phyloP scores from a whole-genome alignment of 2,888 invertebrate species.

The Thera britannica region DNA sequence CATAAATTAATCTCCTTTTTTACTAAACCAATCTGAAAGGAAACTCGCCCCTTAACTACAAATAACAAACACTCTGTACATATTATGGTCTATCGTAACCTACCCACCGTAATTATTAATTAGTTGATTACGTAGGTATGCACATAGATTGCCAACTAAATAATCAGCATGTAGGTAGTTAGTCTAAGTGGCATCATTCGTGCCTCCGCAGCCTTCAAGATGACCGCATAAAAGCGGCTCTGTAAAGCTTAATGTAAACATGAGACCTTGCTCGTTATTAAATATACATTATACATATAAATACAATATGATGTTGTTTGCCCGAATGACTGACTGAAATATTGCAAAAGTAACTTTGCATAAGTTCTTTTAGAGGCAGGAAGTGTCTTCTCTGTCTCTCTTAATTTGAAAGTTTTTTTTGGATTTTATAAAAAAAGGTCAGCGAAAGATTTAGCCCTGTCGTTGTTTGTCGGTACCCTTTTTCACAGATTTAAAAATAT shows the following conservation, averaged over 20 bases:
- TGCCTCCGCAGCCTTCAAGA: constrained; percentile 31
- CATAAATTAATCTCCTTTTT: too few species aligned
- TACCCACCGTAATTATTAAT: background rate
- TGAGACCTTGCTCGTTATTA: constrained; percentile 26
- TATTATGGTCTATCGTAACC: too few species aligned
- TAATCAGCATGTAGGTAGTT: constrained; percentile 9
- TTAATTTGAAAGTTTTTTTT: too few species aligned
- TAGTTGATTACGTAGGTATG: background rate
- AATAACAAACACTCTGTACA: too few species aligned
- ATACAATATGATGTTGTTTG: background rate
- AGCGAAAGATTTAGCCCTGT: background rate
- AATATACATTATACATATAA: background rate
- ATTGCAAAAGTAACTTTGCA: too few species aligned
- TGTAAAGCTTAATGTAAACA: constrained; percentile 11
- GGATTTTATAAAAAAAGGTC: too few species aligned
- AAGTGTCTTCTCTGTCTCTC: too few species aligned
- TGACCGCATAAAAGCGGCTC: constrained; percentile 24
- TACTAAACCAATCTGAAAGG: too few species aligned
- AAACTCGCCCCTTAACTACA: too few species aligned
- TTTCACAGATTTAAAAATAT: background rate
- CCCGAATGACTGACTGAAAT: background rate
- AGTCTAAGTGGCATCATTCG: constrained; percentile 14
- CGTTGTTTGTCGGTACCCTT: too few species aligned
- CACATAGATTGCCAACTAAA: background rate
- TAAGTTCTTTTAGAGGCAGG: too few species aligned